These are phyloP conservation scores for Coturnix japonica DNA, from an alignment of 2,113 vertebrate genomes.

Conservation along the genomic window DNA sequence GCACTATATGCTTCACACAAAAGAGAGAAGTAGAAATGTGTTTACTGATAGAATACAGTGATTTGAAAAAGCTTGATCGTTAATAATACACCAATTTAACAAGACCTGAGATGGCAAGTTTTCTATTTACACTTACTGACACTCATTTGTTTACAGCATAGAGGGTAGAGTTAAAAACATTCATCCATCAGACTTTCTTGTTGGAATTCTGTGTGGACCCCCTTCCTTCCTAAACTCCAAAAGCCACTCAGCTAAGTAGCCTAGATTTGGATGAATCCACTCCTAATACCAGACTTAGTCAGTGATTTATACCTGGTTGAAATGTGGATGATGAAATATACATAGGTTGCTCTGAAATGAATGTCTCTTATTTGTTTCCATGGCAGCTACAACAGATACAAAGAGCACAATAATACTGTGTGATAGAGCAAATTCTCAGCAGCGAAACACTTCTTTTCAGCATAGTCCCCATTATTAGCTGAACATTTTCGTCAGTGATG, in stretches of 20 bases:
- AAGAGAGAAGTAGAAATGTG: neutral
- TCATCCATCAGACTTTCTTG: neutral
- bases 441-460: no score
- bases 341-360: neutral
- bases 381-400: no score
- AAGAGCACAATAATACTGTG: no score
- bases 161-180: neutral
- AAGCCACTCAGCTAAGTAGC: no score
- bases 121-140: neutral
- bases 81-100: neutral
- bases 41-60: neutral
- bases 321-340: neutral
- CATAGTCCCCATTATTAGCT: no score
- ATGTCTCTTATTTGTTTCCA: no score
- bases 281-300: neutral
- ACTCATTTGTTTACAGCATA: neutral
- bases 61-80: neutral
- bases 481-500: no score
- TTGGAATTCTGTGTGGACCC: neutral
- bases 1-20: neutral
- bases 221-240: neutral
- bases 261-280: neutral
- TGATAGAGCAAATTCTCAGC: no score
- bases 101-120: neutral
- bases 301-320: neutral